Evolutionary conservation across 1,140 invertebrate genomes (phyloP).

Genomic region (Hypsibius dujardini): DNA sequence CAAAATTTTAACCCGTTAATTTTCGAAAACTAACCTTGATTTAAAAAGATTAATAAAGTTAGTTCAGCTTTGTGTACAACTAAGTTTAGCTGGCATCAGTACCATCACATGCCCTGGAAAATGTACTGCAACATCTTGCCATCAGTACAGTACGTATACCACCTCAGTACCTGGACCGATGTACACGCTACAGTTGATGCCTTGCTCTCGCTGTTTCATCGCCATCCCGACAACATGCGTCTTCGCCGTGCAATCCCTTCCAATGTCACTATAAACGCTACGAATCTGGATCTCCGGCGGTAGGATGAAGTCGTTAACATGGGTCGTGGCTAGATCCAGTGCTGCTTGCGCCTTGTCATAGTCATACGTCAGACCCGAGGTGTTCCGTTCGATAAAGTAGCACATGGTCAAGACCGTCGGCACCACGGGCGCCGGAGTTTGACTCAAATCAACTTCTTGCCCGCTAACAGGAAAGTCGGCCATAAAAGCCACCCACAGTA

Average conservation of each 20-base stretch:
- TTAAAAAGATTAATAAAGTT: no score
- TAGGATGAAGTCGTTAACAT: conserved; percentile 1
- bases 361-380: neutral
- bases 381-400: neutral
- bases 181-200: neutral
- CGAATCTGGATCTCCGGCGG: neutral
- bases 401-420: neutral
- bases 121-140: neutral
- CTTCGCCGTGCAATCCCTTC: neutral
- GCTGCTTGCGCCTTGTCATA: neutral
- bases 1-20: no score
- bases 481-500: no score
- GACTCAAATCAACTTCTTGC: no score
- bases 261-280: neutral
- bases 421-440: no score
- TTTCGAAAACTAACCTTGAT: no score
- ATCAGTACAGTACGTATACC: no score
- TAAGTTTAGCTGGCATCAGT: no score
- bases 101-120: no score
- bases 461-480: no score
- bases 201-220: neutral
- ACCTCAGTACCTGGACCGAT: neutral
- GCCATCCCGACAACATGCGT: neutral
- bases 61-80: no score
- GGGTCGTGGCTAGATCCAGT: neutral